Percentiles rank a stretch among this genome's conserved stretches.
Conservation (phyloP, 2,113 vertebrate genomes). For the Canis aureus region DNA sequence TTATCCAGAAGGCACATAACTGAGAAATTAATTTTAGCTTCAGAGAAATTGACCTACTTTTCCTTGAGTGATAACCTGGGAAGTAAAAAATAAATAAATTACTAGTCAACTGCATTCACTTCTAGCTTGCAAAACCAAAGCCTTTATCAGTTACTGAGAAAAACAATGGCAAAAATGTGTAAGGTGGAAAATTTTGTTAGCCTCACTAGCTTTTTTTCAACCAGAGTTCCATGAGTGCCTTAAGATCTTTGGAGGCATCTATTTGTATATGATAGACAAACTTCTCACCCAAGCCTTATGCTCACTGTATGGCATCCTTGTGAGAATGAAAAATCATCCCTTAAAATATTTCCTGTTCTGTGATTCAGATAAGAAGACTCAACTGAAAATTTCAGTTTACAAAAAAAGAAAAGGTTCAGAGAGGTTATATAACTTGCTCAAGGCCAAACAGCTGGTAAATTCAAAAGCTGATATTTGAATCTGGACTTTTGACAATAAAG, state of each 20-base stretch:
- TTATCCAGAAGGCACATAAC: not conserved
- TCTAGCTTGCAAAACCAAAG: not conserved
- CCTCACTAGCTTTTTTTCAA: not conserved
- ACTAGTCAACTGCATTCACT: not conserved
- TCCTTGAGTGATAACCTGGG: not conserved
- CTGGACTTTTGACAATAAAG: conserved; percentile 12
- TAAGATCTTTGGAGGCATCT: not conserved
- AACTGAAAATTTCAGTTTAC: not conserved
- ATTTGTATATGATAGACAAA: not conserved
- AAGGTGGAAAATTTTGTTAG: not conserved
- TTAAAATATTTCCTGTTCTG: not conserved
- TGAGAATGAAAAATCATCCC: not conserved
- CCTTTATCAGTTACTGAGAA: conserved; percentile 4
- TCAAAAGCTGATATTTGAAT: conserved; percentile 23
- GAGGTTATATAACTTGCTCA: not conserved
- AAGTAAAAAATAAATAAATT: conserved; percentile 25
- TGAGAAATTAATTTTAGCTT: conserved; percentile 65
- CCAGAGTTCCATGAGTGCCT: not conserved
- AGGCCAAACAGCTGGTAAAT: not conserved
- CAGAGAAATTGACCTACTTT: not conserved
- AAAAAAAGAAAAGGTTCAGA: not conserved
- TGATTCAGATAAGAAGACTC: not conserved
- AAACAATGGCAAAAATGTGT: not conserved
- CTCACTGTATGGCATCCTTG: not conserved
- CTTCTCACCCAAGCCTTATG: not conserved